Base-by-base conservation (phyloP, 2,113 vertebrate species). In the Toxotes jaculatrix region DNA sequence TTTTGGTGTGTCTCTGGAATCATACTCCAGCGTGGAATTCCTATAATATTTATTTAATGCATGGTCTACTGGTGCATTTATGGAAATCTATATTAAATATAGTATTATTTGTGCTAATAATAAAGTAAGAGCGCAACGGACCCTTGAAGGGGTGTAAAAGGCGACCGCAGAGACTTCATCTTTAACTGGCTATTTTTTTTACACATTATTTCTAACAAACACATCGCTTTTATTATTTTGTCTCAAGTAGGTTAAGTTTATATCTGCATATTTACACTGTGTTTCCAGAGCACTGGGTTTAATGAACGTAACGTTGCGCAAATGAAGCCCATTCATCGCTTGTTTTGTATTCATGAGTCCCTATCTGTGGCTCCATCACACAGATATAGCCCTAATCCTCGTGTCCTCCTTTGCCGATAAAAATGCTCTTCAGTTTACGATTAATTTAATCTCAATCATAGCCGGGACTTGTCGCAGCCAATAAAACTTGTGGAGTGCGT, bases 371-470 rank as follows among this genome's bases (percentile, higher is more conserved):
- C 71, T 85, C 94, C 93, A 94, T 94, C 93, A 94, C 88, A 91
- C 80, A 88, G 80, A 91, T 88, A 85, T 13, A 83, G 64, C 82
- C 60, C 87, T 90, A 78, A 87, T 93, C 89, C 88, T 74, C 71
- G 36, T 91, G 87, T 91, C 88, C 87, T 93, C 85, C 69, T 88
- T 87, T 93, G 94, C 95, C 88, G 95, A 96, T 95, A 93, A 94
- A 93, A 92, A 87, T 77, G 87, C 95, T 92, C 93, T 96, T 94
- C 93, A 95, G 91, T 95, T 96, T 96, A 95, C 90, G 92, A 95
- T 95, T 96, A 93, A 96, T 96, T 96, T 96, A 96, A 95, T 96
- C 94, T 95, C 94, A 95, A 96, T 96, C 95, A 96, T 90, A 85
- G 94, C 88, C 84, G 77, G 27, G 84, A 94, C 90, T 94, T 79